Evolutionary conservation across 1,140 invertebrate genomes (phyloP), one percentile per base, ranked within the genome.

Genomic region (Lucilia cuprina): DNA sequence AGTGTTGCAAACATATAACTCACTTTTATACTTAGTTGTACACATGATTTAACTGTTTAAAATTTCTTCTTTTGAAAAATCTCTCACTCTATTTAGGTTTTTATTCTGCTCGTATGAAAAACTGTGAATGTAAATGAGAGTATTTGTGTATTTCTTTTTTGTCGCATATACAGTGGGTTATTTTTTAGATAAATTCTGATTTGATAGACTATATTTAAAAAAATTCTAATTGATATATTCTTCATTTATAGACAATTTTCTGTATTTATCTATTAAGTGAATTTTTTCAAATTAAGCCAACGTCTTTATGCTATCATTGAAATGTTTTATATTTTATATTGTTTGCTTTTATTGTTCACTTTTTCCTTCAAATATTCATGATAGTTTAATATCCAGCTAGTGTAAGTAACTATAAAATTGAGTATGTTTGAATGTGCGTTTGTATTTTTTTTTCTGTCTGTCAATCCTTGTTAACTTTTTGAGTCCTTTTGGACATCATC

Each of bases 1-100:
- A 21, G n/a, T 80, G 41, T 80, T 80, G 77, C 77, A 80, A 50
- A 50, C 77, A n/a, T n/a, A 49, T 80, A 80, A 80, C 77, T 80
- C 77, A 80, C 77, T 70, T 70, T 25, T 21, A n/a, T 21, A 60
- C 5, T 60, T 41, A 19, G 65, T 70, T 25, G 65, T 70, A 70
- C 65, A 70, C 65, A 21, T 70, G 65, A 70, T 70, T 70, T 70
- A 25, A 70, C 65, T 70, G 65, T 70, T 70, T 70, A 0, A 21
- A 21, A n/a, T 60, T 14, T 60, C 55, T n/a, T 7, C 55, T n/a
- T 60, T 70, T n/a, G 7, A 9, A 70, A 70, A 9, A 21, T 70
- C 65, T 70, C 65, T 30, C n/a, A 10, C 10, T 70, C n/a, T 70
- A 21, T 70, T 2, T 19, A 65, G 60, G 17, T 65, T 2, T 60